phyloP scores from a whole-genome alignment of 2,888 invertebrate species.

The Argyresthia albistria region DNA sequence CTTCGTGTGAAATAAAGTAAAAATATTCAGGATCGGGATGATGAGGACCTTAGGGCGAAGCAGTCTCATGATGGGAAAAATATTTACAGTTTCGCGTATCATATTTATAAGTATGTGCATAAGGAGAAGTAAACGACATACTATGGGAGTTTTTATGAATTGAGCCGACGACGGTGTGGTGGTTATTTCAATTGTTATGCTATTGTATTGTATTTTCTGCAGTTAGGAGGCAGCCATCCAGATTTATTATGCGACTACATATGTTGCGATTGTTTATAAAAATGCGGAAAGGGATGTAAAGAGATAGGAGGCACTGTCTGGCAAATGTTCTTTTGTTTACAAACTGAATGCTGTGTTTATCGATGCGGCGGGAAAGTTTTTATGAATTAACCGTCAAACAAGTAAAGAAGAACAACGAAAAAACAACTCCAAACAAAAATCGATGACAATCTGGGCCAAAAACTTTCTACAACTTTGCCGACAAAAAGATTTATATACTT shows the following conservation, averaged over 20 bases:
- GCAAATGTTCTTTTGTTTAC: slow-evolving; percentile 42
- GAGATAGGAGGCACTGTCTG: not conserved
- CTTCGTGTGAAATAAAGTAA: slow-evolving; percentile 45
- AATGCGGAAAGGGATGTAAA: not conserved
- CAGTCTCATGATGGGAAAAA: slow-evolving; percentile 56
- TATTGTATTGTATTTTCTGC: no score
- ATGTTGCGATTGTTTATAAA: not conserved
- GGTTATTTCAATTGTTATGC: not conserved
- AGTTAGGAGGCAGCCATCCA: not conserved
- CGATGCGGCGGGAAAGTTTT: slow-evolving; percentile 67
- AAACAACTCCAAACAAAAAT: slow-evolving; percentile 74
- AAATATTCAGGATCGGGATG: slow-evolving; percentile 65
- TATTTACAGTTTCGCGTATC: slow-evolving; percentile 53
- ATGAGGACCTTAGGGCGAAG: slow-evolving; percentile 59
- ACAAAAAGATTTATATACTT: slow-evolving; percentile 73
- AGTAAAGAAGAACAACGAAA: slow-evolving; percentile 73
- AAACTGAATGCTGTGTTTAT: slow-evolving; percentile 47
- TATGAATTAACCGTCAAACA: slow-evolving; percentile 74
- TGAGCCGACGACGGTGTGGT: slow-evolving; percentile 9
- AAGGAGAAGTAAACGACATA: slow-evolving; percentile 26
- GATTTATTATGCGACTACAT: not conserved
- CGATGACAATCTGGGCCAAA: slow-evolving; percentile 74
- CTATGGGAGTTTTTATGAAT: slow-evolving; percentile 18
- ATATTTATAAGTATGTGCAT: slow-evolving; percentile 43
- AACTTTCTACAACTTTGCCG: slow-evolving; percentile 66